Base-by-base conservation (phyloP, 2,797 vertebrate species). In the Balearica regulorum region DNA sequence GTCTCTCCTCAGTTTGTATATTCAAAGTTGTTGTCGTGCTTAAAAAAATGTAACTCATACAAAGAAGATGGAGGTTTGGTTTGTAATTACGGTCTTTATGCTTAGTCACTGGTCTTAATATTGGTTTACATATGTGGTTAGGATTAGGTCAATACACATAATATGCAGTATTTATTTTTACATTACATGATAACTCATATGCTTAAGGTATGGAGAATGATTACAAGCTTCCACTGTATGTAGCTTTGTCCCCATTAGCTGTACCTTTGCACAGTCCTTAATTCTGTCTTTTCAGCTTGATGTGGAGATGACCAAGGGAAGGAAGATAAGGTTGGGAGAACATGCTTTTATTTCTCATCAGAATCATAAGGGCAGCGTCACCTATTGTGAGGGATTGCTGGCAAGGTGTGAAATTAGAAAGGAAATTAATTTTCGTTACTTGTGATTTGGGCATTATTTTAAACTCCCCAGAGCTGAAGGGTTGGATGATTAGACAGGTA, bases 391-490 rank as follows among this genome's bases (percentile, higher is more conserved):
- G 55, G 62, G 73, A 61, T 62, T 80, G 54, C 44, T 91, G 72
- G 68, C 41, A 72, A 79, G 46, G 35, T 26, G 15, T n/a, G 24
- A 61, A 37, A 72, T 92, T 79, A 83, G 41, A 44, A 93, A 87
- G 83, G 43, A 88, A 84, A 86, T n/a, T 90, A 16, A 80, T 48
- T 94, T 93, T 90, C 44, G 62, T 95, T 85, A 69, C 24, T 72
- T 68, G 60, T 85, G 31, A 92, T 54, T 68, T 72, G 39, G 31
- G 29, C 61, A 85, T 91, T 89, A 90, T 93, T 95, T 96, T 70
- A 75, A 93, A 78, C 43, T 94, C 76, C 33, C 29, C 25, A 83
- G 53, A 91, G 44, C 72, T 29, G 41, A 86, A 90, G 44, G 6
- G 10, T 13, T 71, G 31, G 21, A 61, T 81, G 28, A 84, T 91